Evolutionary conservation across 2,797 vertebrate genomes (phyloP), one percentile per base, ranked within the genome.

Genomic region (Allobates femoralis): DNA sequence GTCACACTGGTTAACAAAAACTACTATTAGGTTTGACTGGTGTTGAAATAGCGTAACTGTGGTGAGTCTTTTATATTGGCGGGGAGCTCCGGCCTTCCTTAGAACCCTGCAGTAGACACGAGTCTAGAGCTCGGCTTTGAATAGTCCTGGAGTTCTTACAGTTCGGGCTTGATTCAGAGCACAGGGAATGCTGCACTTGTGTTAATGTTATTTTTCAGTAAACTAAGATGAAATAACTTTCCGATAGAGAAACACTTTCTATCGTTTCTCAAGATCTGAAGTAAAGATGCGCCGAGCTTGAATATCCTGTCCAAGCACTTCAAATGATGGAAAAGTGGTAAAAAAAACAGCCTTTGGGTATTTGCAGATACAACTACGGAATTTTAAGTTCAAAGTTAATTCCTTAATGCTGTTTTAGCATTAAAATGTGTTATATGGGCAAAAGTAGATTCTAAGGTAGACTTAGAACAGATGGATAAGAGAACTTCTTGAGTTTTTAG

Each of bases 141-240:
- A 56, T 30, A 55, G 75, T 77, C 30, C 26, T 21, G 12, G 5
- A 18, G 14, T 53, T 76, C 46, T 28, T 51, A 30, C 50, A 14
- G 28, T 56, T 55, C 11, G 19, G 28, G 30, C 56, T 77, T 55
- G 37, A 64, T 50, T 67, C 78, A 46, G 62, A 50, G 78, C 41
- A 66, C 37, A 66, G 41, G 58, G 79, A 66, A 30, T 62, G 37
- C 58, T 51, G 37, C 58, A 66, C n/a, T 80, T 80, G 15, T 64
- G 58, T 50, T 66, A 80, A 66, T 80, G 51, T 71, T 53, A 69
- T 81, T 82, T 82, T 71, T 71, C 50, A 32, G 80, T 82, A 71
- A 82, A 82, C 80, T 82, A 69, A 82, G 80, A 82, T 82, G 41
- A 71, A 82, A 82, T 62, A 58, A 75, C 15, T 46, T 75, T 80